Percentiles rank a stretch among this genome's conserved stretches.
These are phyloP conservation scores for Nylanderia fulva DNA, from an alignment of 1,140 invertebrate genomes.

Conservation along the genomic window DNA sequence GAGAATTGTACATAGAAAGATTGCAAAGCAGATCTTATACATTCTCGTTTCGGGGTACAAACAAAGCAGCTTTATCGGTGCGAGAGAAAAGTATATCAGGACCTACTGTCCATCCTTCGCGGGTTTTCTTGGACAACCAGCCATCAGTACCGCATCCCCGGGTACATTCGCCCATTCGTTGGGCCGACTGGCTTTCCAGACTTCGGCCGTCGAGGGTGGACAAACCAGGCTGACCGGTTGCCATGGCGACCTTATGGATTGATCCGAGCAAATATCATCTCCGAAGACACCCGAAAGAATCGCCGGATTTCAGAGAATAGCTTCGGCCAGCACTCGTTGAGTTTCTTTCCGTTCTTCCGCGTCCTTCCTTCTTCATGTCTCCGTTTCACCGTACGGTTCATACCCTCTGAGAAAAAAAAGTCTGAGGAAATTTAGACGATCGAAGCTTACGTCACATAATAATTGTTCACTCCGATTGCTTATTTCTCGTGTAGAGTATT, in stretches of 20 bases:
- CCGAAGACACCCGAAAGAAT: conserved; percentile 84
- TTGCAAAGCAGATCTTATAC: conserved; percentile 6
- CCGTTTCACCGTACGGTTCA: neutral
- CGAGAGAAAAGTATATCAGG: conserved; percentile 36
- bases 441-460: neutral
- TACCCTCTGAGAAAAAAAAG: conserved; percentile 23
- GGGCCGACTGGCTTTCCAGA: conserved; percentile 73
- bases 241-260: conserved; percentile 85
- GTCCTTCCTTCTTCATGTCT: conserved; percentile 8
- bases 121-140: conserved; percentile 66
- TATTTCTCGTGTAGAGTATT: neutral
- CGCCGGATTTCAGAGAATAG: conserved; percentile 81
- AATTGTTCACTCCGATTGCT: conserved; percentile 6
- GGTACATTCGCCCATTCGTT: conserved; percentile 75
- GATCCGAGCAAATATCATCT: conserved; percentile 86
- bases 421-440: neutral
- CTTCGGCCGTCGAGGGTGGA: conserved; percentile 79
- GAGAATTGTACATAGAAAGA: conserved; percentile 20
- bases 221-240: conserved; percentile 82
- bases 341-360: conserved; percentile 58
- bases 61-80: conserved; percentile 19
- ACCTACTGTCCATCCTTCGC: conserved; percentile 61
- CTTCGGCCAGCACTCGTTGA: conserved; percentile 71
- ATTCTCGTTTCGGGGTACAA: conserved; percentile 31
- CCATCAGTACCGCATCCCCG: conserved; percentile 68